Evolutionary conservation across 2,888 invertebrate genomes (phyloP), one percentile per base, ranked within the genome.

Genomic region (Tricholauxania praeusta): DNA sequence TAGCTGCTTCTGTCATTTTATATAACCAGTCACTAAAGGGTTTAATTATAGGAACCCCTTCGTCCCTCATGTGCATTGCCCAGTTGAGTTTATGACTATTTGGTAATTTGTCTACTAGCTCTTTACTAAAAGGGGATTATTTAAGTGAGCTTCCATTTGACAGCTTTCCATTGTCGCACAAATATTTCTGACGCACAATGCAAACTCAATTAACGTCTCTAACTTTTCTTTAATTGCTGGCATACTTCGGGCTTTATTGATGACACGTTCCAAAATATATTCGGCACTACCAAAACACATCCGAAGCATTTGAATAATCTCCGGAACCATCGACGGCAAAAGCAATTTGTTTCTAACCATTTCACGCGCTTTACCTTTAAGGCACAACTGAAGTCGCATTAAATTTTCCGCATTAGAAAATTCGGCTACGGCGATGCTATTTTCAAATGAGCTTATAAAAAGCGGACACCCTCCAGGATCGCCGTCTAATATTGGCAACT

Each of bases 221-320:
- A 76, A 51, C 17, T 74, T 75, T 22, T 72, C 72, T 52, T 62
- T 71, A 1, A 72, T 52, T 48, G 65, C 68, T 28, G 76, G 68
- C 22, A 68, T 19, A 32, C 32, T 70, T n/a, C 63, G 49, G 10
- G 68, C 74, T 48, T 71, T 74, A 19, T 74, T 53, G 12, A 75
- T 75, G 15, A 67, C 59, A 8, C 71, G 32, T 32, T 75, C 72
- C 0, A 75, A n/a, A 48, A 73, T 73, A n/a, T 63, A 28, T 53
- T 72, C 69, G 15, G 72, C 69, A 10, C 73, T 60, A 5, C 73
- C 73, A 8, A 73, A 75, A 19, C 65, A 72, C 67, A 74, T 74
- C 19, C 51, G 22, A 12, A 73, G 52, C 6, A 69, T 75, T 48
- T 69, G 59, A 14, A 75, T 75, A 47, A 75, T 72, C 10, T 75